A percentile compares a stretch with the other conserved stretches of the same genome.
Evolutionary conservation across 92 coral and sea anemone genomes (phyloP).

Genomic region (Actinostola sp.): DNA sequence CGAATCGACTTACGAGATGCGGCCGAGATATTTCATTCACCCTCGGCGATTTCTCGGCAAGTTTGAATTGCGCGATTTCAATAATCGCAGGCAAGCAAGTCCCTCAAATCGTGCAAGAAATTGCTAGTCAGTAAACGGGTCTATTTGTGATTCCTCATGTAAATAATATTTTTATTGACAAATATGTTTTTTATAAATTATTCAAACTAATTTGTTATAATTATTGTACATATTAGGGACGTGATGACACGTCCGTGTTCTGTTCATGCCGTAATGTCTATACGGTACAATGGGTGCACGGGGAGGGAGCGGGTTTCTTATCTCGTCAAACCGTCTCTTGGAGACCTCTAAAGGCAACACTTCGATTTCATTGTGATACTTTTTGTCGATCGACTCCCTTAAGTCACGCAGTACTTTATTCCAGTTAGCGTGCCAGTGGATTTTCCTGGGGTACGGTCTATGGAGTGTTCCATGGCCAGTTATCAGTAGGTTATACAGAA

Average conservation of each 20-base stretch:
- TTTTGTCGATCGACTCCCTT: slow-evolving; percentile 13
- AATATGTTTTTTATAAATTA: too few species aligned
- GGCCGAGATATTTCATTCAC: too few species aligned
- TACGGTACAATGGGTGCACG: slow-evolving; percentile 34
- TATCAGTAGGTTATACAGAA: slow-evolving; percentile 33
- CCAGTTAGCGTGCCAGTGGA: slow-evolving; percentile 48
- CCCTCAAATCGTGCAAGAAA: too few species aligned
- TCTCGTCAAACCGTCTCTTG: slow-evolving; percentile 49
- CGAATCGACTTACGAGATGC: too few species aligned
- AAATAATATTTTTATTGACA: background rate
- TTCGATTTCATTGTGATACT: slow-evolving; percentile 34
- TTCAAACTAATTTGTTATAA: background rate
- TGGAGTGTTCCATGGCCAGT: slow-evolving; percentile 43
- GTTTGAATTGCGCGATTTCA: too few species aligned
- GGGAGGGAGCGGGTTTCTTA: slow-evolving; percentile 54
- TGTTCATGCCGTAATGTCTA: slow-evolving; percentile 37
- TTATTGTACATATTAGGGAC: slow-evolving; percentile 29
- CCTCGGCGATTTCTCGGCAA: too few species aligned
- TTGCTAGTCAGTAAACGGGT: too few species aligned
- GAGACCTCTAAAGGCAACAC: slow-evolving; percentile 32
- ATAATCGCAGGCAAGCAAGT: too few species aligned
- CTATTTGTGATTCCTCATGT: background rate
- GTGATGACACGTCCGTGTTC: slow-evolving; percentile 38
- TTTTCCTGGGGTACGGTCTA: slow-evolving; percentile 47
- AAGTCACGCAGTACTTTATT: slow-evolving; percentile 25